These are phyloP conservation scores for Limnephilus auricula DNA, from an alignment of 2,888 invertebrate genomes.

Conservation along the genomic window DNA sequence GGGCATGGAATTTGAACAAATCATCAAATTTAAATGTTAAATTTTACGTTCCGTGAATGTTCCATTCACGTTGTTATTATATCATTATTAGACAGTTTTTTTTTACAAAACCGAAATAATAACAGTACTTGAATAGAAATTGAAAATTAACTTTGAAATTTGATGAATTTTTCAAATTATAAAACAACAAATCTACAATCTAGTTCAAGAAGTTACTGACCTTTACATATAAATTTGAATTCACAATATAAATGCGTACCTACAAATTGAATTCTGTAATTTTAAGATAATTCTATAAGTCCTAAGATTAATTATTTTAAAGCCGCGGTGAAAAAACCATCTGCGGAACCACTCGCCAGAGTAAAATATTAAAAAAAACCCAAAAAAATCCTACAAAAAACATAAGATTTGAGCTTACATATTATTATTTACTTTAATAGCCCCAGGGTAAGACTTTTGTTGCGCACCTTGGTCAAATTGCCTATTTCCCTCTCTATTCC, in stretches of 20 bases:
- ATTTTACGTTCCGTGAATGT: too few species aligned
- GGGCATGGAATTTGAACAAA: too few species aligned
- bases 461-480: conserved; percentile 25
- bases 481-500: background rate
- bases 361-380: conserved; percentile 35
- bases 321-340: conserved; percentile 7
- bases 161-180: too few species aligned
- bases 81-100: too few species aligned
- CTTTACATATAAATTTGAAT: background rate
- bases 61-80: too few species aligned
- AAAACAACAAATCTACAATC: too few species aligned
- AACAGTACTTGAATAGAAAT: too few species aligned
- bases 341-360: conserved; percentile 23
- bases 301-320: background rate
- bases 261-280: background rate
- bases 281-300: background rate
- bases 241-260: background rate
- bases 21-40: too few species aligned
- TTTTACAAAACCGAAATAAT: too few species aligned
- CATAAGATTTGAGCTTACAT: conserved; percentile 39
- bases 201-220: background rate
- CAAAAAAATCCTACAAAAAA: conserved; percentile 28
- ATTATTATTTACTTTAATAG: conserved; percentile 47
- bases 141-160: too few species aligned
- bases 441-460: conserved; percentile 39